These are phyloP conservation scores for Hepsetus odoe DNA, from an alignment of 2,113 vertebrate species.

Conservation along the genomic window DNA sequence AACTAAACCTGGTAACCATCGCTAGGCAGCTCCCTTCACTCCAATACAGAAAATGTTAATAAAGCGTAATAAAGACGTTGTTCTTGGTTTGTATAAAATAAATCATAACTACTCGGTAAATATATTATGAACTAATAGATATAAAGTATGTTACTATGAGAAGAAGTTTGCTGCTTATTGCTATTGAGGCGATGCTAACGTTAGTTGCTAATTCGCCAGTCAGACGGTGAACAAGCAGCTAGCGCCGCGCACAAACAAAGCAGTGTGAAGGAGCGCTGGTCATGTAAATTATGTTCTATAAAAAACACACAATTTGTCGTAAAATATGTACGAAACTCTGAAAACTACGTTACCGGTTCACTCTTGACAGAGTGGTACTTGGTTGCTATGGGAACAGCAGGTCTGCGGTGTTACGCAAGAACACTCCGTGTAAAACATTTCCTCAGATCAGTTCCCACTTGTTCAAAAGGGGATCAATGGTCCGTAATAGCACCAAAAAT, in stretches of 20 bases:
- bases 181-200: neutral
- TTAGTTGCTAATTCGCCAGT: neutral
- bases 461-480: neutral
- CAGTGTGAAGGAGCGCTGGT: neutral
- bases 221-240: neutral
- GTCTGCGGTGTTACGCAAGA: neutral
- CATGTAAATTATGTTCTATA: neutral
- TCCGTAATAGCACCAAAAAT: no score
- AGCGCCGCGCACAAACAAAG: neutral
- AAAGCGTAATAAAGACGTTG: no score
- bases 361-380: neutral
- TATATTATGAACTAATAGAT: no score
- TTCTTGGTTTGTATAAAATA: no score
- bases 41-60: no score
- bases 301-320: neutral
- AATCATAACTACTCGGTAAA: neutral
- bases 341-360: neutral
- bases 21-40: no score
- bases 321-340: neutral
- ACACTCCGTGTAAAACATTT: constrained; percentile 3
- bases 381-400: constrained; percentile 19
- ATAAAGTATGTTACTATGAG: neutral
- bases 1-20: no score
- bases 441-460: neutral
- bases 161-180: neutral